Conservation (phyloP, 2,797 vertebrate species). For the Urophycis tenuis region DNA sequence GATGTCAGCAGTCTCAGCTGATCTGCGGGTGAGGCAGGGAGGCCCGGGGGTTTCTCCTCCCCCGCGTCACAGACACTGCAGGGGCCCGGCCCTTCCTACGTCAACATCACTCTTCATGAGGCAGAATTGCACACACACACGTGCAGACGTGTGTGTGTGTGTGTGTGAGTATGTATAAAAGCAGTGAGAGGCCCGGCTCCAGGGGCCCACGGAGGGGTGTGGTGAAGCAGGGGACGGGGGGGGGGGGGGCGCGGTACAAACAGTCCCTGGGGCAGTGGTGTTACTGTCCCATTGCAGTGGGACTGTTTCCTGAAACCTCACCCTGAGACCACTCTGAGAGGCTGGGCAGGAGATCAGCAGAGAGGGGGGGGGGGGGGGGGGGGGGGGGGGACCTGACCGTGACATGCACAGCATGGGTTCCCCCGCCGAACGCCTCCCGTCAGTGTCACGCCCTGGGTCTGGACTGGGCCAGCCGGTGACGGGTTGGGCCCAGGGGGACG, state of each 20-base stretch:
- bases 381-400: background rate
- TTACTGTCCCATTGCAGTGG: background rate
- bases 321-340: background rate
- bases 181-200: background rate
- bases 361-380: no score
- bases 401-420: background rate
- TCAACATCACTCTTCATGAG: slow-evolving; percentile 5
- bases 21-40: slow-evolving; percentile 21
- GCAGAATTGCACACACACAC: slow-evolving; percentile 11
- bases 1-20: slow-evolving; percentile 39
- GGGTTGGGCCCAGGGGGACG: background rate
- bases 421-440: no score
- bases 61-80: slow-evolving; percentile 18
- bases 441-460: background rate
- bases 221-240: background rate
- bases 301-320: no score
- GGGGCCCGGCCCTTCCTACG: background rate
- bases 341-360: background rate
- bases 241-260: background rate
- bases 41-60: slow-evolving; percentile 19
- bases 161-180: background rate
- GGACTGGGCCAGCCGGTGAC: no score
- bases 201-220: background rate
- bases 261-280: background rate
- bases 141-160: slow-evolving; percentile 25